phyloP scores from a whole-genome alignment of 2,797 vertebrate species.

The Rhinella marina region DNA sequence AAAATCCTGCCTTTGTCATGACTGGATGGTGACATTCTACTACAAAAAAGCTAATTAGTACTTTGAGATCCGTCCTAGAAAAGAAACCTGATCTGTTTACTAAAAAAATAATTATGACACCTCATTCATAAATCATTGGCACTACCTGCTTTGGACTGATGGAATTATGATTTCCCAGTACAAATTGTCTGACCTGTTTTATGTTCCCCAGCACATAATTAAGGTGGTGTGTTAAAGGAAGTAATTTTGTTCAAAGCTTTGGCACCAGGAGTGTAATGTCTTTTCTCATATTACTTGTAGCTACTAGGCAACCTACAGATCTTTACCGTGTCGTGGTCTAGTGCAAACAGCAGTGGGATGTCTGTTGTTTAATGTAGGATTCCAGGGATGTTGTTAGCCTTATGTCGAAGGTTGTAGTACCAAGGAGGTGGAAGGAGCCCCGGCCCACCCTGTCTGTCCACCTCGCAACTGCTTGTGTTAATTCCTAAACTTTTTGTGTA shows the following conservation, averaged over 20 bases:
- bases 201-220: constrained; percentile 93
- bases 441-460: constrained; percentile 50
- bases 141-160: constrained; percentile 86
- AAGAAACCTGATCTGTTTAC: constrained; percentile 84
- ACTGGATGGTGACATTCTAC: constrained; percentile 83
- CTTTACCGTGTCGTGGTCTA: constrained; percentile 75
- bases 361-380: constrained; percentile 62
- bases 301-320: constrained; percentile 79
- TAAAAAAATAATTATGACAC: constrained; percentile 89
- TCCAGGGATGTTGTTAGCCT: constrained; percentile 55
- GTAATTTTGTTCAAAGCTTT: constrained; percentile 94
- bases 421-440: not conserved
- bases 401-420: constrained; percentile 38
- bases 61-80: constrained; percentile 86
- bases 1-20: constrained; percentile 83
- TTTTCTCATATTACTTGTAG: constrained; percentile 79
- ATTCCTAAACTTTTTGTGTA: constrained; percentile 51
- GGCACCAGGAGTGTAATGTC: constrained; percentile 82
- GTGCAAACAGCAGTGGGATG: constrained; percentile 68
- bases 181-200: constrained; percentile 94
- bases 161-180: constrained; percentile 96
- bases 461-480: constrained; percentile 35
- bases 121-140: constrained; percentile 92
- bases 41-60: constrained; percentile 91
- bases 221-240: constrained; percentile 92